A percentile compares a stretch with the other conserved stretches of the same genome.
phyloP scores from a whole-genome alignment of 2,888 invertebrate species.

The Acanthosoma haemorrhoidale region DNA sequence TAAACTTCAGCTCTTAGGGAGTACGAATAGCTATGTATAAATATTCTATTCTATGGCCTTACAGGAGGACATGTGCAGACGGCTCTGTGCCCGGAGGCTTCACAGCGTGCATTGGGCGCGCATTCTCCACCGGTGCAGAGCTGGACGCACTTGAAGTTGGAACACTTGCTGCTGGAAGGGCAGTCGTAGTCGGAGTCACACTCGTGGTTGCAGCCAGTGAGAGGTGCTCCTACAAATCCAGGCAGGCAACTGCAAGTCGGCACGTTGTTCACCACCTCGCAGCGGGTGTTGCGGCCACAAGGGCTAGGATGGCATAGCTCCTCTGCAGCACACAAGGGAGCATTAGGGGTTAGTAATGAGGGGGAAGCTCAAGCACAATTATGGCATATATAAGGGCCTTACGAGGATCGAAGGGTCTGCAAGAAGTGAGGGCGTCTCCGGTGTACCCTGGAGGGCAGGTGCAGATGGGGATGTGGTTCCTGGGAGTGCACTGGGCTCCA shows the following conservation, averaged over 20 bases:
- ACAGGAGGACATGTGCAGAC: conserved; percentile 75
- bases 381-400: too few relatives aligned
- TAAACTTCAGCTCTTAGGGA: too few relatives aligned
- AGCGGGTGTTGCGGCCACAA: conserved; percentile 74
- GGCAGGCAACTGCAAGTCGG: conserved; percentile 74
- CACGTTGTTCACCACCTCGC: conserved; percentile 68
- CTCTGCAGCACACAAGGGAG: conserved; percentile 53
- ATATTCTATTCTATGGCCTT: too few relatives aligned
- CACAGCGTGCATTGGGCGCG: conserved; percentile 72
- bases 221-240: conserved; percentile 68
- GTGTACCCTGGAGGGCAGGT: conserved; percentile 71
- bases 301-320: conserved; percentile 78
- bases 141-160: conserved; percentile 66
- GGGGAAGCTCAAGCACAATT: too few relatives aligned
- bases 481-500: conserved; percentile 71
- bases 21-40: too few relatives aligned
- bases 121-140: conserved; percentile 64
- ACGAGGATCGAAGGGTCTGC: conserved; percentile 72
- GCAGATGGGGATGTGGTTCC: conserved; percentile 72
- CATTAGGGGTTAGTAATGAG: not conserved
- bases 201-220: conserved; percentile 74
- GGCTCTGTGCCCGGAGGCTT: conserved; percentile 68
- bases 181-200: conserved; percentile 75
- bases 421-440: conserved; percentile 69
- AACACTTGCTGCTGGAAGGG: conserved; percentile 62